Percentiles rank a stretch among this genome's conserved stretches.
These are phyloP conservation scores for Maconellicoccus hirsutus DNA, from an alignment of 1,140 invertebrate genomes.

Conservation along the genomic window DNA sequence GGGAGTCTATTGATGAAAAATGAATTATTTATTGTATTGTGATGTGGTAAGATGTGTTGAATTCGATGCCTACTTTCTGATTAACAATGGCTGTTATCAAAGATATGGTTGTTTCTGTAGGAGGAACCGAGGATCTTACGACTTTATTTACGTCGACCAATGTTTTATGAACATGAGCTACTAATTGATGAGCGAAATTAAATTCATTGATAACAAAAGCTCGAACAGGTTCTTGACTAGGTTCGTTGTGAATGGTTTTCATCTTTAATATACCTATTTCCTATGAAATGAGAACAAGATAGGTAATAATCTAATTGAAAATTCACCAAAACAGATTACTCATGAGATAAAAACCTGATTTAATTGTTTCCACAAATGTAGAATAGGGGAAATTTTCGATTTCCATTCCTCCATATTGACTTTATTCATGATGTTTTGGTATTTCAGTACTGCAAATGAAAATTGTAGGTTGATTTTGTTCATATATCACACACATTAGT, in stretches of 20 bases:
- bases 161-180: constrained; percentile 43
- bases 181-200: constrained; percentile 38
- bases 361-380: constrained; percentile 65
- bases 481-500: not conserved
- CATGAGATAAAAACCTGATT: constrained; percentile 36
- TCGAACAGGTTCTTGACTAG: constrained; percentile 37
- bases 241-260: constrained; percentile 33
- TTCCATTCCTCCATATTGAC: constrained; percentile 42
- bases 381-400: constrained; percentile 48
- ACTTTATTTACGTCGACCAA: constrained; percentile 50
- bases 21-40: not conserved
- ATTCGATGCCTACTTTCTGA: constrained; percentile 39
- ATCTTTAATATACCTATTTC: constrained; percentile 18
- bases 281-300: not conserved
- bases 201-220: constrained; percentile 45
- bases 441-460: constrained; percentile 5
- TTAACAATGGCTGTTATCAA: constrained; percentile 44
- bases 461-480: not conserved
- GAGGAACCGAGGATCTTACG: constrained; percentile 43
- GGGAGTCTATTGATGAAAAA: constrained; percentile 48
- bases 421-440: constrained; percentile 26
- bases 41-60: not conserved
- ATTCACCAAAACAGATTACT: too few species aligned
- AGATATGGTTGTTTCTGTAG: constrained; percentile 41
- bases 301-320: too few species aligned